phyloP scores from a whole-genome alignment of 2,797 vertebrate species.

The Spondyliosoma cantharus region DNA sequence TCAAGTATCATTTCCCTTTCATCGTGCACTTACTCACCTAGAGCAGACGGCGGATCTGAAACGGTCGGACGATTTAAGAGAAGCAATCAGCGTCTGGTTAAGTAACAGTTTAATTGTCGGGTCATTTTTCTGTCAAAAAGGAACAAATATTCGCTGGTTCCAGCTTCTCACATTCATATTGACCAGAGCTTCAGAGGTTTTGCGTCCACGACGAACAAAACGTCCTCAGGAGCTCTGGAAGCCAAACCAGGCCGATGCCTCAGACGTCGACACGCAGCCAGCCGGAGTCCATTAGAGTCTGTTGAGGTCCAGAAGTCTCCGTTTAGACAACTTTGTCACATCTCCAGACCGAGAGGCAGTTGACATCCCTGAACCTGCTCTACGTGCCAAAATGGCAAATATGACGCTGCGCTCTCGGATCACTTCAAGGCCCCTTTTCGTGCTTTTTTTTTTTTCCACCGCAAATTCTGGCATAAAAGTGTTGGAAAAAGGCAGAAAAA shows the following conservation, averaged over 20 bases:
- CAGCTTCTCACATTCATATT: neutral
- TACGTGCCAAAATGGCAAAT: slow-evolving; percentile 30
- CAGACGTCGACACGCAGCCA: neutral
- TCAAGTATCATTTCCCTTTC: too few species aligned
- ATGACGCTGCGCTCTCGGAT: slow-evolving; percentile 19
- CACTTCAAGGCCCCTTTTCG: neutral
- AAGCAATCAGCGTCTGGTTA: neutral
- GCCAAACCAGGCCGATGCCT: neutral
- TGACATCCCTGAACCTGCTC: slow-evolving; percentile 6
- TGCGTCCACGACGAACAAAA: slow-evolving; percentile 11
- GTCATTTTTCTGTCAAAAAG: neutral
- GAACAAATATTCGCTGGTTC: neutral
- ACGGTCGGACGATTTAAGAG: neutral
- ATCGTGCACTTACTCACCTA: neutral
- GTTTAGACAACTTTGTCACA: slow-evolving; percentile 14
- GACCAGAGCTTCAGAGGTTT: neutral
- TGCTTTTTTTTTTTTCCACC: slow-evolving; percentile 28
- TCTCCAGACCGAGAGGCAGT: slow-evolving; percentile 22
- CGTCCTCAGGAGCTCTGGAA: neutral
- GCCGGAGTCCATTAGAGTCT: slow-evolving; percentile 20
- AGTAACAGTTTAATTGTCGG: neutral
- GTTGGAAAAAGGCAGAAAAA: slow-evolving; percentile 8
- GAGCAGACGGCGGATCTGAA: neutral
- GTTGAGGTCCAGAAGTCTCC: neutral
- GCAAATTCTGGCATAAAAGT: slow-evolving; percentile 26